Conservation (phyloP, 2,888 invertebrate genomes). For the Microctonus brassicae region DNA sequence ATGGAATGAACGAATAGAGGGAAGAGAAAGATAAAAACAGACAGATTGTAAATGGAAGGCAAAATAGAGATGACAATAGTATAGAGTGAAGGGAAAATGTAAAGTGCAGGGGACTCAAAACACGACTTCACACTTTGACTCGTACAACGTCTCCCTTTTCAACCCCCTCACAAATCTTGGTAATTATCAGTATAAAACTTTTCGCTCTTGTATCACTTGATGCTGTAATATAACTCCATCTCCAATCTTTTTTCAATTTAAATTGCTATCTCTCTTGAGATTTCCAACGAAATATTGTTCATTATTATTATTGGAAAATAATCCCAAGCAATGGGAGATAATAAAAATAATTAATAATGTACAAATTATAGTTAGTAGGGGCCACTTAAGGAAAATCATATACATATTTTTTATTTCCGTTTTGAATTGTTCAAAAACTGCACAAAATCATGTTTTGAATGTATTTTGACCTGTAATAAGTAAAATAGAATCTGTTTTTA, state of each 20-base stretch:
- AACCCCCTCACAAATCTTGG: conserved; percentile 60
- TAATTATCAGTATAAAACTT: conserved; percentile 68
- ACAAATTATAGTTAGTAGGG: too few relatives aligned
- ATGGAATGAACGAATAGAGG: conserved; percentile 9
- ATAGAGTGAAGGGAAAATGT: conserved; percentile 49
- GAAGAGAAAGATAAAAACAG: conserved; percentile 19
- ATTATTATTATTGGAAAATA: too few relatives aligned
- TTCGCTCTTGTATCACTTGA: conserved; percentile 38
- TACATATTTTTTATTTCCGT: too few relatives aligned
- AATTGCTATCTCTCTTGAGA: conserved; percentile 8
- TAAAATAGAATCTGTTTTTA: too few relatives aligned
- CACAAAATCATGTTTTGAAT: too few relatives aligned
- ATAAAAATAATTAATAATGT: too few relatives aligned
- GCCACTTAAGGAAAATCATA: too few relatives aligned
- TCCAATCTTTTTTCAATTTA: not conserved
- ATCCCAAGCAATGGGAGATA: too few relatives aligned
- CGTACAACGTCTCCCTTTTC: conserved; percentile 41
- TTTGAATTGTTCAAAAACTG: too few relatives aligned
- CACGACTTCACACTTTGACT: conserved; percentile 70
- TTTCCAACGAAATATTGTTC: conserved; percentile 17
- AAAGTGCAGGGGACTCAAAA: conserved; percentile 65
- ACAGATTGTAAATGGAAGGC: not conserved
- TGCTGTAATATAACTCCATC: conserved; percentile 48
- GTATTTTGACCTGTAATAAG: too few relatives aligned
- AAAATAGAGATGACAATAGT: not conserved